phyloP scores from a whole-genome alignment of 2,888 invertebrate species.

The Epistrophe eligans region DNA sequence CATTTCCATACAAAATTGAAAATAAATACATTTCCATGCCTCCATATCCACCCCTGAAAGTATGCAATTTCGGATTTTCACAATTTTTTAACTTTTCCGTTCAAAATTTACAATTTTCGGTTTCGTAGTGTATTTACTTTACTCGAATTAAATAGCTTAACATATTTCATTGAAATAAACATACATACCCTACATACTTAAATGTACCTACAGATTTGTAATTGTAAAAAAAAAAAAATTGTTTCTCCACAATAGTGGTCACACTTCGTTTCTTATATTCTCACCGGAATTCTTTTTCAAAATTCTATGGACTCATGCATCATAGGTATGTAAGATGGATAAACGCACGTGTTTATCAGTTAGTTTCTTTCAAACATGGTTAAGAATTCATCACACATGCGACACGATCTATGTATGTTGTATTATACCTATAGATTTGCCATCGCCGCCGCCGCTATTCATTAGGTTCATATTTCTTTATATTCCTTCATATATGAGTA shows the following conservation, averaged over 20 bases:
- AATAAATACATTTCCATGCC: too few species aligned
- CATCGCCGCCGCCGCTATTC: slow-evolving; percentile 8
- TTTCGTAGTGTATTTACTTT: too few species aligned
- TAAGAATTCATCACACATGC: slow-evolving; percentile 70
- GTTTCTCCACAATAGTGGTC: background rate
- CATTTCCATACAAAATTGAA: too few species aligned
- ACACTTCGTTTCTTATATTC: slow-evolving; percentile 6
- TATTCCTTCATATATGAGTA: too few species aligned
- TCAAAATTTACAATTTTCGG: too few species aligned
- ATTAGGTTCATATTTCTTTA: slow-evolving; percentile 28
- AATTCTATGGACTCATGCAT: background rate
- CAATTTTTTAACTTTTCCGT: too few species aligned
- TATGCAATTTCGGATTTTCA: too few species aligned
- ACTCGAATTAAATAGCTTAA: too few species aligned
- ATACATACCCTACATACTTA: background rate
- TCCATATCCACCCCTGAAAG: too few species aligned
- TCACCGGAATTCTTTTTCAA: background rate
- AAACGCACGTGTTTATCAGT: slow-evolving; percentile 68
- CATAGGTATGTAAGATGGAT: background rate
- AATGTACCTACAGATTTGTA: background rate
- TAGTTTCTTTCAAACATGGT: slow-evolving; percentile 59
- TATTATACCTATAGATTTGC: too few species aligned
- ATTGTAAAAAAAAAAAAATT: background rate
- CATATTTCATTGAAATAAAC: too few species aligned
- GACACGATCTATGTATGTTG: slow-evolving; percentile 45